These are phyloP conservation scores for Diarsia brunnea DNA, from an alignment of 2,888 invertebrate species.

Conservation along the genomic window DNA sequence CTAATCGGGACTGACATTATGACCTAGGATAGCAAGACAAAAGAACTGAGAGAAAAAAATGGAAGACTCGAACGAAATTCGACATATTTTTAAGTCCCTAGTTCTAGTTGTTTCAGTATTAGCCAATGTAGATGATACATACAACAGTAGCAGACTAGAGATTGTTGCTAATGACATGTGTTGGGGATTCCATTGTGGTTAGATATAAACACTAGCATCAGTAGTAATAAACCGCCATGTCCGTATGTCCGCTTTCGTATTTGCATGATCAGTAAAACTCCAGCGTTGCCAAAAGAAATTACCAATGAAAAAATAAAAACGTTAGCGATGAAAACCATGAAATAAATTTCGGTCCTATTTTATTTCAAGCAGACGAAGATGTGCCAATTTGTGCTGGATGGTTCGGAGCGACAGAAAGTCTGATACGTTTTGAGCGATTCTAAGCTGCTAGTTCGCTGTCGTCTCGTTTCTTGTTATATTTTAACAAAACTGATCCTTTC, in stretches of 20 bases:
- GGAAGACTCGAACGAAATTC: background rate
- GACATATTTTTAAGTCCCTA: background rate
- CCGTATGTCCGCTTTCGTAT: background rate
- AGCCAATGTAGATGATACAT: background rate
- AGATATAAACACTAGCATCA: background rate
- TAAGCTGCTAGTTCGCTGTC: conserved; percentile 3
- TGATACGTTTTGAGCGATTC: conserved; percentile 2
- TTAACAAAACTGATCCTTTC: background rate
- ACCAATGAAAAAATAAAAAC: conserved; percentile 12
- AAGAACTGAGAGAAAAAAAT: too few species aligned
- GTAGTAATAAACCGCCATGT: background rate
- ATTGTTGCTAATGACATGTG: background rate
- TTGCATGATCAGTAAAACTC: conserved; percentile 12
- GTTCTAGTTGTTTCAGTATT: background rate
- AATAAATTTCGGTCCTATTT: conserved; percentile 5
- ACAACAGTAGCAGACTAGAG: background rate
- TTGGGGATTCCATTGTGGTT: background rate
- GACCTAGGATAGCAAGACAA: conserved; percentile 2
- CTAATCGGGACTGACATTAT: conserved; percentile 19
- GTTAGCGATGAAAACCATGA: background rate
- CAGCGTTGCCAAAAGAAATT: conserved; percentile 11
- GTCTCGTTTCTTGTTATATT: background rate
- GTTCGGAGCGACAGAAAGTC: background rate
- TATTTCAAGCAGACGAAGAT: conserved; percentile 14
- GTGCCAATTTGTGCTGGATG: conserved; percentile 20